Evolutionary conservation across 1,140 invertebrate species (phyloP).

Genomic region (Chymomyza costata): DNA sequence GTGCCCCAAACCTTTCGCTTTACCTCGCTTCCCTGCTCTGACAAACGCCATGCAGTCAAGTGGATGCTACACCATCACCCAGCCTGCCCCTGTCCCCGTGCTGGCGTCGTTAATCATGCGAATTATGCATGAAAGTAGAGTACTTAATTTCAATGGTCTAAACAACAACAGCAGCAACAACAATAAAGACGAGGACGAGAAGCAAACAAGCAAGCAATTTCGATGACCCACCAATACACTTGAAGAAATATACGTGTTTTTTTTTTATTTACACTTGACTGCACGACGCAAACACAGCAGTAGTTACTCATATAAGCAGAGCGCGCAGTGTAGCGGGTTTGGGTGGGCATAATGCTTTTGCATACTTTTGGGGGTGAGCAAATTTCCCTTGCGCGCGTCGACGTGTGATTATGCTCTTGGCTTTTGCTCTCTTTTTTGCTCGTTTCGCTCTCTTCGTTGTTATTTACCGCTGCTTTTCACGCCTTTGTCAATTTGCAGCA

Average conservation of each 20-base stretch:
- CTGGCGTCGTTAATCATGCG: conserved; percentile 72
- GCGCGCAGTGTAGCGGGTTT: background rate
- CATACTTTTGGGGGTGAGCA: conserved; percentile 27
- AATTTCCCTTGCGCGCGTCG: conserved; percentile 58
- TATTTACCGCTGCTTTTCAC: conserved; percentile 36
- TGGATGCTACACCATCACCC: too few species aligned
- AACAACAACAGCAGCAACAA: conserved; percentile 40
- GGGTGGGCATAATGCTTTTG: background rate
- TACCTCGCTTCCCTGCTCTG: too few species aligned
- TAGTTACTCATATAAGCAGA: too few species aligned
- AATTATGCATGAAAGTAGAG: conserved; percentile 73
- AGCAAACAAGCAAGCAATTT: conserved; percentile 44
- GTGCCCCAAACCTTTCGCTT: too few species aligned
- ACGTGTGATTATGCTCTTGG: background rate
- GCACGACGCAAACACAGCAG: too few species aligned
- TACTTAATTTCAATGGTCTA: conserved; percentile 73
- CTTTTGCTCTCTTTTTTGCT: conserved; percentile 1
- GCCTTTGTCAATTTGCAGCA: conserved; percentile 72
- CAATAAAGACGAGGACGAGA: conserved; percentile 9
- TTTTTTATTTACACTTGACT: conserved; percentile 70
- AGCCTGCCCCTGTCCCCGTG: too few species aligned
- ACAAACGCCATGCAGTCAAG: background rate
- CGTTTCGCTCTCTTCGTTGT: conserved; percentile 1
- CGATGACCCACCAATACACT: conserved; percentile 72
- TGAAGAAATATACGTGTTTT: conserved; percentile 68